phyloP scores from a whole-genome alignment of 2,797 vertebrate genomes.

The Danio kyathit region DNA sequence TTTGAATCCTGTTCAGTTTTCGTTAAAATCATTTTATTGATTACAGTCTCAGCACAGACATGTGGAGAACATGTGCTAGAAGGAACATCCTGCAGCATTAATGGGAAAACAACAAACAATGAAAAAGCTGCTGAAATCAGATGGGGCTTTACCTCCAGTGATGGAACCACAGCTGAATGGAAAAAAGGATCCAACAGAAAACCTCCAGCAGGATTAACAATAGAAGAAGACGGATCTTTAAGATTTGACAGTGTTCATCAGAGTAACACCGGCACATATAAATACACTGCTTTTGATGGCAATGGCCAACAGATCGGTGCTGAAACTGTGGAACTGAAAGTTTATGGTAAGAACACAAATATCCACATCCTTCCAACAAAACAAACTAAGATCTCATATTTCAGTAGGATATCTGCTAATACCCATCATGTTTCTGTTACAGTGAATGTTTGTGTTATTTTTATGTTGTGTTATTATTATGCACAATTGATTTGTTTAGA shows the following conservation, averaged over 20 bases:
- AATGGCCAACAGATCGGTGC: accelerated
- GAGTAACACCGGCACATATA: neutral
- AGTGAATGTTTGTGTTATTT: neutral
- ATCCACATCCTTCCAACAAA: neutral
- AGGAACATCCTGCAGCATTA: neutral
- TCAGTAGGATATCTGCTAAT: neutral
- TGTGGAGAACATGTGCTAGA: accelerated
- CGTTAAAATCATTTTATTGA: no score
- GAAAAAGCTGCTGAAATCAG: accelerated
- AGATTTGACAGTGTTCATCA: neutral
- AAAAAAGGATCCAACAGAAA: accelerated
- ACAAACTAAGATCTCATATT: neutral
- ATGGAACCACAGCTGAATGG: accelerated
- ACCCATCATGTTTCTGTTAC: neutral
- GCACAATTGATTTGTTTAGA: no score
- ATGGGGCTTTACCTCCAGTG: neutral
- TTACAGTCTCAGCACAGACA: no score
- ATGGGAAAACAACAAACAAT: accelerated
- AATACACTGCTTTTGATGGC: accelerated
- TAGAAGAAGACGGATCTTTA: neutral
- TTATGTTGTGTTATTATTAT: no score
- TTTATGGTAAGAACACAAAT: constrained; percentile 28
- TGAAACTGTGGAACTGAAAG: neutral
- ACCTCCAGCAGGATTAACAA: neutral
- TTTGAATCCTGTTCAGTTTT: no score